Evolutionary conservation across 1,140 invertebrate genomes (phyloP), one percentile per base, ranked within the genome.

Genomic region (Belonocnema kinseyi): DNA sequence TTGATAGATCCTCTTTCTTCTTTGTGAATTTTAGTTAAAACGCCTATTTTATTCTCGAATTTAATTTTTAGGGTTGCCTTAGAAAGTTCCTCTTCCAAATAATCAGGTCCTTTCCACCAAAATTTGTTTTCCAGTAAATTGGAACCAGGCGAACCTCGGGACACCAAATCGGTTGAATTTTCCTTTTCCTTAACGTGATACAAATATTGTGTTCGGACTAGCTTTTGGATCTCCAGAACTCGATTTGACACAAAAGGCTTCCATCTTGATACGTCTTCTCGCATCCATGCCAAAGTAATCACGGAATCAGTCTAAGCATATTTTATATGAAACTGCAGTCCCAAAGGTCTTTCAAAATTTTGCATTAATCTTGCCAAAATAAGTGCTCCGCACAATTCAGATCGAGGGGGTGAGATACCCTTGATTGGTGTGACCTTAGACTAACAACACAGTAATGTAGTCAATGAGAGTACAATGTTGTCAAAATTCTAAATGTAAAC

Each of bases 271-370:
- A n/a, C n/a, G n/a, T n/a, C n/a, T n/a, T n/a, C n/a, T n/a, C n/a
- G 73, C 2, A 92, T 77, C 89, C 89, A 92, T 8, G 80, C 66
- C 10, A 92, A 52, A 2, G 84, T 85, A 13, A 91, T 76, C 58
- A 50, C 75, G 2, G 74, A 79, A 70, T 84, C 76, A 0, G 81
- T 56, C 73, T 73, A 81, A 19, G 66, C 73, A 56, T 1, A 11
- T 1, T 61, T 19, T 0, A 51, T 74, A 1, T 73, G 2, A 7
- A 75, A 33, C 3, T 56, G 11, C 1, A 81, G 16, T 11, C 50
- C 33, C 12, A 81, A 70, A 1, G 76, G 56, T 7, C 40, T 26
- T 61, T 72, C 72, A 0, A 80, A 72, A 3, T 51, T 16, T 0
- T 46, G 3, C 11, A 77, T 66, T 1, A 78, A 46, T 11, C 13